Conservation (phyloP, 2,888 invertebrate species). For the Epistrophella euchroma region DNA sequence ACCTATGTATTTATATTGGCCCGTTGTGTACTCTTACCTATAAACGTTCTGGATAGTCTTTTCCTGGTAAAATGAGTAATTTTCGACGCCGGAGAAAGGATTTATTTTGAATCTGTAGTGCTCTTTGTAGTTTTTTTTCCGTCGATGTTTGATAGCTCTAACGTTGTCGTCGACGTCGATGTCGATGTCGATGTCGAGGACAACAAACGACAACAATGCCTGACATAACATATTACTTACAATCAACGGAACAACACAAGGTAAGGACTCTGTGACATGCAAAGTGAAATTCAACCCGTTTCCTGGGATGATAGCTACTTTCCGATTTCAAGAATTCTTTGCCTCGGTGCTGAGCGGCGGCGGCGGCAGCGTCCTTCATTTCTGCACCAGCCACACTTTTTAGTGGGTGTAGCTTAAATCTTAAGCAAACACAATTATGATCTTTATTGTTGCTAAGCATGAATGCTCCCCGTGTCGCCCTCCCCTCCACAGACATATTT, state of each 20-base stretch:
- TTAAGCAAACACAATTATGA: constrained; percentile 55
- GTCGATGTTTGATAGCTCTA: constrained; percentile 8
- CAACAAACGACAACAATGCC: constrained; percentile 14
- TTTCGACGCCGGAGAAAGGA: constrained; percentile 36
- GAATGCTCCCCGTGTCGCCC: constrained; percentile 12
- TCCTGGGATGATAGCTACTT: constrained; percentile 42
- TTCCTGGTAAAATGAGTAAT: constrained; percentile 35
- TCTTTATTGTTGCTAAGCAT: constrained; percentile 55
- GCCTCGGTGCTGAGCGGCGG: not conserved
- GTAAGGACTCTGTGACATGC: constrained; percentile 55
- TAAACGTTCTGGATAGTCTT: not conserved
- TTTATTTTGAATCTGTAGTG: constrained; percentile 24
- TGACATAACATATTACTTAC: constrained; percentile 44
- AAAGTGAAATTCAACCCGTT: constrained; percentile 59
- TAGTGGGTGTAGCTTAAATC: constrained; percentile 25
- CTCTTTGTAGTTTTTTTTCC: not conserved
- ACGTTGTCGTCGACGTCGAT: constrained; percentile 7
- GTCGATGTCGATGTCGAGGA: constrained; percentile 9
- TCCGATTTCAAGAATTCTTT: constrained; percentile 31
- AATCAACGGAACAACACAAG: constrained; percentile 38
- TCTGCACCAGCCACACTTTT: not conserved
- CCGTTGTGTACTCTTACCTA: constrained; percentile 33
- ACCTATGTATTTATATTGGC: constrained; percentile 20
- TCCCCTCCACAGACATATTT: not conserved
- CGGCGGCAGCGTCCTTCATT: not conserved